These are phyloP conservation scores for Cheilosia scutellata DNA, from an alignment of 2,888 invertebrate species.

Conservation along the genomic window DNA sequence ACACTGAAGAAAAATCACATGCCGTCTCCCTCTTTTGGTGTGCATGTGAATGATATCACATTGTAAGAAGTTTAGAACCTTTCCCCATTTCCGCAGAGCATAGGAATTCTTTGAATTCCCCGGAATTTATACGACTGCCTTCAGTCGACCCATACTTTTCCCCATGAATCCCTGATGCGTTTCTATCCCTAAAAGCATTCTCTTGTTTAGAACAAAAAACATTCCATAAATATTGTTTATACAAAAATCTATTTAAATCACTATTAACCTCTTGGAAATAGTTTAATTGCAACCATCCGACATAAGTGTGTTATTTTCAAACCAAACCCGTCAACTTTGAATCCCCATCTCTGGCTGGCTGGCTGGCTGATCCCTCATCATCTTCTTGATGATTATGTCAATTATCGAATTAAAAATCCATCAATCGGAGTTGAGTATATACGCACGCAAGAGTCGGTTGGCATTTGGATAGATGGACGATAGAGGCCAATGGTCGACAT, in stretches of 20 bases:
- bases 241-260: background rate
- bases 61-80: too few species aligned
- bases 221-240: background rate
- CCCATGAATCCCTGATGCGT: background rate
- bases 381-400: conserved; percentile 39
- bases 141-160: background rate
- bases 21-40: too few species aligned
- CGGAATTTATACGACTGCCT: too few species aligned
- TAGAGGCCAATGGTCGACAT: conserved; percentile 15
- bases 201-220: background rate
- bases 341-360: background rate
- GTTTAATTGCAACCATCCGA: conserved; percentile 12
- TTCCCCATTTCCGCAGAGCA: too few species aligned
- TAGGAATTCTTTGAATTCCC: too few species aligned
- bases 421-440: conserved; percentile 31
- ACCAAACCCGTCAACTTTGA: conserved; percentile 10
- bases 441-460: background rate
- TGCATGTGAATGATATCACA: too few species aligned
- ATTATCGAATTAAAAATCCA: conserved; percentile 65
- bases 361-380: conserved; percentile 29
- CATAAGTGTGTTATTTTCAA: conserved; percentile 13
- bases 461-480: conserved; percentile 1
- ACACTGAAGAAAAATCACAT: too few species aligned
- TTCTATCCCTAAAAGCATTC: background rate
- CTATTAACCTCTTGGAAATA: background rate